Base-by-base conservation (phyloP, 2,888 invertebrate genomes). In the Ormyrus pomaceus region DNA sequence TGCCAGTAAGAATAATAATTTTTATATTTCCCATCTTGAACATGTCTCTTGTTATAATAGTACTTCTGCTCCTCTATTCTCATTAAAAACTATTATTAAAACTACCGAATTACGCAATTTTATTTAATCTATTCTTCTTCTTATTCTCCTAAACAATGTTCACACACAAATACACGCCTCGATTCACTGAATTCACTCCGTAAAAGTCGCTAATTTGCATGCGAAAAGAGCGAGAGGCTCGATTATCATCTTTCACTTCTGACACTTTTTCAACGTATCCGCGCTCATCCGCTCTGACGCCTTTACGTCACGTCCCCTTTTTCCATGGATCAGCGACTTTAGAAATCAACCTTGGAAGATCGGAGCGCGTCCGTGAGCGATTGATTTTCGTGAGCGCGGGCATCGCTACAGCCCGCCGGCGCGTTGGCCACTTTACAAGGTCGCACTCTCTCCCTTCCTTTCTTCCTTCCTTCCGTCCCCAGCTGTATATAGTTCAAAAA, bases 371-470 rank as follows among this genome's bases (percentile, higher is more conserved):
- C 58, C 70, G 45, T 58, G 79, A 75, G 66, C 71, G 71, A 79
- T 79, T 79, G 79, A 79, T 79, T 79, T 79, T 75, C 59, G 75
- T 65, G 59, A 19, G 59, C 34, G 13, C 19, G 34, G 34, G n/a
- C 53, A 19, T 19, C 53, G 34, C 62, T 48, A 19, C 5, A 19
- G 34, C 6, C n/a, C 1, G 50, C 62, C 19, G 19, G 19, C 19
- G 19, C 58, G 34, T 66, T 74, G 65, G 66, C 58, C 51, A 51
- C 59, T 75, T 59, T 50, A 46, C 78, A 73, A 69, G 68, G 73
- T 61, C 73, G 65, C 53, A 10, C 3, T 5, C 51, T 59, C 61
- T 45, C 46, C 13, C 61, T 45, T 61, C 61, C 59, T 6, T 10
- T 55, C 45, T 68, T 19, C 51, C 53, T 72, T 53, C 62, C 72